phyloP scores from a whole-genome alignment of 2,888 invertebrate species.

The Dinocampus coccinellae region DNA sequence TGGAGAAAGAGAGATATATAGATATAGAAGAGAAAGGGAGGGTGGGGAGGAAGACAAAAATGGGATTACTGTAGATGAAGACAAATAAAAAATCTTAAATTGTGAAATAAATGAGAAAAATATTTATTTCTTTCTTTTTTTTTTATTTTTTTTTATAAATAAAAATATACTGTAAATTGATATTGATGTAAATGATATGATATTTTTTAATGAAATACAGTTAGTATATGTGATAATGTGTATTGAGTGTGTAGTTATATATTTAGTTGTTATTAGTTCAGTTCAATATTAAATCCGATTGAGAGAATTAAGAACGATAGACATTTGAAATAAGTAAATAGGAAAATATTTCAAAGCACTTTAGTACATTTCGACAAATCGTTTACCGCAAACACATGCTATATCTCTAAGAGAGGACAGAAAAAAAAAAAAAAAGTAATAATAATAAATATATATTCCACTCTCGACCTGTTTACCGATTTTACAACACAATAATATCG shows the following conservation, averaged over 20 bases:
- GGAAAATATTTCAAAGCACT: not conserved
- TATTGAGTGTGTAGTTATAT: no score
- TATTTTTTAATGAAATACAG: no score
- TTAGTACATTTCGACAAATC: not conserved
- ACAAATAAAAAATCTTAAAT: not conserved
- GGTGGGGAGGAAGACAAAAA: no score
- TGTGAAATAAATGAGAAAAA: not conserved
- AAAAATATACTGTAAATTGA: no score
- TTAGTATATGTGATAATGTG: no score
- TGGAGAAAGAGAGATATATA: no score
- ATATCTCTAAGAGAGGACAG: not conserved
- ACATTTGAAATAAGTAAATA: not conserved
- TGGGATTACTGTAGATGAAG: not conserved
- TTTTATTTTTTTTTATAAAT: no score
- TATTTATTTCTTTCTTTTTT: no score
- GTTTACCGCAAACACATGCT: not conserved
- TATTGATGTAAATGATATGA: not conserved
- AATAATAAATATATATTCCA: not conserved
- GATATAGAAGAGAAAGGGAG: not conserved
- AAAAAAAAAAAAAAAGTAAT: not conserved
- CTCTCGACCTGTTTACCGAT: not conserved
- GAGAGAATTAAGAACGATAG: not conserved
- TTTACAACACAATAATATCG: not conserved
- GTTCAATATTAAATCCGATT: not conserved
- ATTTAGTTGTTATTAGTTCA: not conserved